Conservation (phyloP, 92 coral and sea anemone species). For the Epizoanthus scotinus region DNA sequence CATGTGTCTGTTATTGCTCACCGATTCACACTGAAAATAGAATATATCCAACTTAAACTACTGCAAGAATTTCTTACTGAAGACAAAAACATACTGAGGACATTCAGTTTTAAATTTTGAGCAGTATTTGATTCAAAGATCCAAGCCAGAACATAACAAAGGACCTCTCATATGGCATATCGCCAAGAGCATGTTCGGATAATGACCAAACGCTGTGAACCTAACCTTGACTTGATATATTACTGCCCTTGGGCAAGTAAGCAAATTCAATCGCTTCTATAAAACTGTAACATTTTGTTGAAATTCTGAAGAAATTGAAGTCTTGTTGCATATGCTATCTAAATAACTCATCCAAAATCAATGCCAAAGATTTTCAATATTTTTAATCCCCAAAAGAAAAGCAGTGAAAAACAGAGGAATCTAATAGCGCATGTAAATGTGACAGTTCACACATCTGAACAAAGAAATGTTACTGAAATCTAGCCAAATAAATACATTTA, state of each 20-base stretch:
- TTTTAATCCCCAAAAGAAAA: conserved; percentile 34
- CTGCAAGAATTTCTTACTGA: not conserved
- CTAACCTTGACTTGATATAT: conserved; percentile 41
- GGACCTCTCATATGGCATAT: conserved; percentile 22
- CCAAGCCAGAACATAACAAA: conserved; percentile 1
- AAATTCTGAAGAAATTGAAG: not conserved
- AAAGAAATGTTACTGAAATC: conserved; percentile 25
- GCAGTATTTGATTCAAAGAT: conserved; percentile 20
- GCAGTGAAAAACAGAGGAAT: conserved; percentile 22
- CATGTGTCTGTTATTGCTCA: conserved; percentile 15
- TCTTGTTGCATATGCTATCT: not conserved
- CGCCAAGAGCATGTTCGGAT: conserved; percentile 38
- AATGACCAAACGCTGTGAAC: conserved; percentile 1
- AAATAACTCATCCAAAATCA: not conserved
- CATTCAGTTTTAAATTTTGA: conserved; percentile 2
- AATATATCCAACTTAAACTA: not conserved
- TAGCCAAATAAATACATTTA: conserved; percentile 37
- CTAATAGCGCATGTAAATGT: conserved; percentile 26
- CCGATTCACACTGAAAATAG: not conserved
- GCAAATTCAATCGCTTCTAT: conserved; percentile 2
- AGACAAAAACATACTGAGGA: not conserved
- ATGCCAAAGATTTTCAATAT: not conserved
- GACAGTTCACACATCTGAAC: conserved; percentile 34
- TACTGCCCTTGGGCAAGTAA: conserved; percentile 22
- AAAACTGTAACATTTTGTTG: conserved; percentile 15